phyloP scores from a whole-genome alignment of 2,888 invertebrate genomes.

The Oscheius sp. region DNA sequence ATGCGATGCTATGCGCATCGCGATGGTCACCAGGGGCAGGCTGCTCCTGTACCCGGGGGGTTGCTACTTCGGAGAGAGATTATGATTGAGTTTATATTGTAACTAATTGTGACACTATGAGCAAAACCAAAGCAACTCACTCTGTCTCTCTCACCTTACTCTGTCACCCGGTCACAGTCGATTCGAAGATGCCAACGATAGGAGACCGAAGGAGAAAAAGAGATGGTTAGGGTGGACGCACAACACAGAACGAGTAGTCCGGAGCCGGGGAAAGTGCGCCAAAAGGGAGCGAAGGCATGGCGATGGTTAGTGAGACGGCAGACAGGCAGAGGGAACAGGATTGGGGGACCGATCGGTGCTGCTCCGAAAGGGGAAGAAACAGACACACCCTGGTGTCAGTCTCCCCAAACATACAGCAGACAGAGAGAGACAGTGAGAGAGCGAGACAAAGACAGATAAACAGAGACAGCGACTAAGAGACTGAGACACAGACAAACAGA shows the following conservation, averaged over 20 bases:
- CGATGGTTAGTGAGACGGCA: conserved; percentile 27
- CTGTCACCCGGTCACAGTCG: too few species aligned
- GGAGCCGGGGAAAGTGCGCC: conserved; percentile 36
- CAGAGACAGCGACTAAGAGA: background rate
- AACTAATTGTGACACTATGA: too few species aligned
- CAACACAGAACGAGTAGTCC: conserved; percentile 31
- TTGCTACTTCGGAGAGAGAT: background rate
- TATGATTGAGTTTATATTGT: too few species aligned
- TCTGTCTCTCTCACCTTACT: too few species aligned
- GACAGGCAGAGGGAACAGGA: conserved; percentile 37
- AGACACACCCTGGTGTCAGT: too few species aligned
- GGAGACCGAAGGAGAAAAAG: conserved; percentile 4
- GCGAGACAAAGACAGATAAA: background rate
- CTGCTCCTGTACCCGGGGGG: background rate
- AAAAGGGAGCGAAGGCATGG: background rate
- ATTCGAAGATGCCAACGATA: background rate
- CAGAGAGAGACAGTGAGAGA: background rate
- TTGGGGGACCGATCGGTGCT: conserved; percentile 15
- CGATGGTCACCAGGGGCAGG: conserved; percentile 7
- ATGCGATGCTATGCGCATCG: conserved; percentile 19
- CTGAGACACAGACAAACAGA: background rate
- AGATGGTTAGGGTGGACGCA: background rate
- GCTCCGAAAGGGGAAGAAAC: conserved; percentile 24
- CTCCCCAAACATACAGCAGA: background rate
- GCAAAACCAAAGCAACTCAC: too few species aligned